phyloP scores from a whole-genome alignment of 2,888 invertebrate genomes.

The Eurytoma californica region DNA sequence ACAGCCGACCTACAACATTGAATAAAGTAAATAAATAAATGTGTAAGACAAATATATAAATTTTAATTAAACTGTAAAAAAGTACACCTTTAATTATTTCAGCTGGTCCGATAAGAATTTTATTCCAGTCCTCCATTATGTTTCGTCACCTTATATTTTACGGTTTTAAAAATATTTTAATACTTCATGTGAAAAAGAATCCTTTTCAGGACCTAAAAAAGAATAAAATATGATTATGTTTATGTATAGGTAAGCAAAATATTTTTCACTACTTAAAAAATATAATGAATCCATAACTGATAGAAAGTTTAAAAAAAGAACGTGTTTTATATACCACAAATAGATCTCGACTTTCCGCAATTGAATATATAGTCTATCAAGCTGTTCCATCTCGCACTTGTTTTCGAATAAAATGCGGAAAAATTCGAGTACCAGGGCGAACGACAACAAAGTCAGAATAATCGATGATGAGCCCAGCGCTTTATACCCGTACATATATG shows the following conservation, averaged over 20 bases:
- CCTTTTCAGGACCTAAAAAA: constrained; percentile 8
- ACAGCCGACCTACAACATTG: constrained; percentile 79
- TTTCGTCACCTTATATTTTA: constrained; percentile 3
- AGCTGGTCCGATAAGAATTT: constrained; percentile 66
- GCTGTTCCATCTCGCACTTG: no score
- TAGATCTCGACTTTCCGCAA: no score
- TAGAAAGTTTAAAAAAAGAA: no score
- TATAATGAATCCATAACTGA: background rate
- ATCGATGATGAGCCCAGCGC: constrained; percentile 32
- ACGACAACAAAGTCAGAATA: constrained; percentile 19
- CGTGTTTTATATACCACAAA: no score
- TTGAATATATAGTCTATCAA: no score
- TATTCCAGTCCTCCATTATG: constrained; percentile 69
- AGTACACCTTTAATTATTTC: constrained; percentile 71
- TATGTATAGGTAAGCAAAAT: background rate
- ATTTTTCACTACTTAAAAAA: background rate
- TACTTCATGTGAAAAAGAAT: constrained; percentile 11
- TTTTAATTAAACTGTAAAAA: constrained; percentile 22
- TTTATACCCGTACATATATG: background rate
- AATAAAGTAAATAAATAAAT: background rate
- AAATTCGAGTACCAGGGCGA: background rate
- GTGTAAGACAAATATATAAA: constrained; percentile 22
- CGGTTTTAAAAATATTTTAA: constrained; percentile 16
- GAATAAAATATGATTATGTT: background rate
- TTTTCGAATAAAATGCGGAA: no score